Conservation (phyloP, 23 tunicate species). For the Diplosoma virens region DNA sequence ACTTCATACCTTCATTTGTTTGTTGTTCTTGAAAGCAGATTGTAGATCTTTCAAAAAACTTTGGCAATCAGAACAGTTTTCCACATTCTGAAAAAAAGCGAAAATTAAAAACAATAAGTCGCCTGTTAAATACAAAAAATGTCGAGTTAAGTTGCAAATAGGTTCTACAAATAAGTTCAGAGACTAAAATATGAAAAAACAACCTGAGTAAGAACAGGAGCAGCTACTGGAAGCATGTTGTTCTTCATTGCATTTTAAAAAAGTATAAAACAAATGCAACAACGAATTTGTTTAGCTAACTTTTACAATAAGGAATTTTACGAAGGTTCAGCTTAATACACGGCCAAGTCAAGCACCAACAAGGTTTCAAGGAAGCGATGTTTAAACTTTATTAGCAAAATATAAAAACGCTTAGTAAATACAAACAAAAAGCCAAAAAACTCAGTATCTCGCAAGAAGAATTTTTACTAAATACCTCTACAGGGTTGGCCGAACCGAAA, state of each 20-base stretch:
- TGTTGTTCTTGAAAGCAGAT: slow-evolving; percentile 39
- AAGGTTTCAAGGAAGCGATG: too few species aligned
- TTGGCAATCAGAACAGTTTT: slow-evolving; percentile 58
- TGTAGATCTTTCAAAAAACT: slow-evolving; percentile 62
- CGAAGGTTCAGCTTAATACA: too few species aligned
- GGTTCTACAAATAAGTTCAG: neutral
- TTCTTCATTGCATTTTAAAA: slow-evolving; percentile 41
- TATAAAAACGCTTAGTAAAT: too few species aligned
- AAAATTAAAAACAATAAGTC: neutral
- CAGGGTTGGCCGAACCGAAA: too few species aligned
- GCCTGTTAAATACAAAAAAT: neutral
- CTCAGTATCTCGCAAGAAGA: too few species aligned
- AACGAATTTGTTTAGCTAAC: too few species aligned
- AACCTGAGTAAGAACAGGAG: slow-evolving; percentile 22
- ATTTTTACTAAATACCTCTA: too few species aligned
- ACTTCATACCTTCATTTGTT: too few species aligned
- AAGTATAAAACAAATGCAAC: neutral
- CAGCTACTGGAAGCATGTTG: slow-evolving; percentile 48
- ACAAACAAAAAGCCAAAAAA: too few species aligned
- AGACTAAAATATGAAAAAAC: neutral
- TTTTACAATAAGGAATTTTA: too few species aligned
- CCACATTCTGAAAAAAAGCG: neutral
- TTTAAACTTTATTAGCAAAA: too few species aligned
- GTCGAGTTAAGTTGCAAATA: neutral
- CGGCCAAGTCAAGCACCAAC: too few species aligned